Evolutionary conservation across 1,140 invertebrate species (phyloP), one percentile per base, ranked within the genome.

Genomic region (Campoletis sonorensis): DNA sequence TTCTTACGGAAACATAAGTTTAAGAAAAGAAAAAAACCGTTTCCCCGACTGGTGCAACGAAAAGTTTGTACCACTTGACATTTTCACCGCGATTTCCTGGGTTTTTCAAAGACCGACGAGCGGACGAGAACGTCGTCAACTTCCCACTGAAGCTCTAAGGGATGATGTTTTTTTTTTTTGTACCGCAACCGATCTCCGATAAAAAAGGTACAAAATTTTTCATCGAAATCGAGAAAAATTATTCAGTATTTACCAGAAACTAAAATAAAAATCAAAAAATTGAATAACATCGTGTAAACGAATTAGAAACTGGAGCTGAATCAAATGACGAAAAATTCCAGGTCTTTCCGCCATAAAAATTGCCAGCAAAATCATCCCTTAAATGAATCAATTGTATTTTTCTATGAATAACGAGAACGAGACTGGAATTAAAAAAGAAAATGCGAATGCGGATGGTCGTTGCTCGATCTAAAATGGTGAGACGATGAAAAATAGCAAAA

Each of bases 1-100:
- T 78, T 82, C 11, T 87, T 87, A 79, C 84, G 87, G 87, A 89
- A 86, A 84, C 85, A 81, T 77, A 64, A 78, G 81, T 84, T 81
- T 61, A 21, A 23, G 33, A 76, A 58, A 54, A 76, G 27, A 54
- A 76, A 51, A 76, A 51, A 73, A 70, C 51, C 40, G 27, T 45
- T 30, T 23, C 70, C 40, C 21, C 18, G 45, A 2, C 61, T 80
- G 11, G 49, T 13, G 15, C 15, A 37, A 72, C 27, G 30, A 21
- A 33, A 76, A 77, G 45, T 77, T 27, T 27, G 27, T 26, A 30
- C 10, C 51, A 58, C 51, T 58, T 76, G 72, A 58, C 49, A 58
- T 76, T 76, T 76, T 76, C 26, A 21, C 71, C 71, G 72, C 75
- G 30, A 40, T 77, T 10, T 40, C 7, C 16, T n/a, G 13, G 1